Conservation (phyloP, 2,797 vertebrate genomes). For the Pseudotriccus pelzelni region DNA sequence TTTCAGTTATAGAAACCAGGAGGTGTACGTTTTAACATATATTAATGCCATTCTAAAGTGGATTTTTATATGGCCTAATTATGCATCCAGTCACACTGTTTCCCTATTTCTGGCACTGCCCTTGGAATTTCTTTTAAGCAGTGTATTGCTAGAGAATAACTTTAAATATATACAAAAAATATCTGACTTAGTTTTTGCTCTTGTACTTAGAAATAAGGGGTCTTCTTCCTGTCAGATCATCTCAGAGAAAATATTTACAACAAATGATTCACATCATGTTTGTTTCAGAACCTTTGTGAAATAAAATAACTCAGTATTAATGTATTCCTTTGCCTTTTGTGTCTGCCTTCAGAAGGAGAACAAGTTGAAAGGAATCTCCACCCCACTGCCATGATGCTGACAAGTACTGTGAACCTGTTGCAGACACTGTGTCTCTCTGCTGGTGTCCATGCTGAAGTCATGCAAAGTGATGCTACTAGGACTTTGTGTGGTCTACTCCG, state of each 20-base stretch:
- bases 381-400: constrained; percentile 94
- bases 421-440: constrained; percentile 92
- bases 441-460: constrained; percentile 91
- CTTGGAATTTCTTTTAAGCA: not conserved
- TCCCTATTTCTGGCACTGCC: not conserved
- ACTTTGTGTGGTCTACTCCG: constrained; percentile 93
- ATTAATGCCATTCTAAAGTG: not conserved
- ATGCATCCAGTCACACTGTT: not conserved
- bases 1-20: not conserved
- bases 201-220: not conserved
- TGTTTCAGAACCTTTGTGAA: not conserved
- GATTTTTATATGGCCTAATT: not conserved
- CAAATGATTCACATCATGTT: not conserved
- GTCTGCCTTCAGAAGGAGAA: constrained; percentile 83
- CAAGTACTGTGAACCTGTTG: constrained; percentile 92
- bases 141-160: not conserved
- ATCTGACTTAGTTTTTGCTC: not conserved
- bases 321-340: not conserved
- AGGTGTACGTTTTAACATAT: not conserved
- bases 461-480: constrained; percentile 90
- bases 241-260: not conserved
- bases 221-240: not conserved
- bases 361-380: constrained; percentile 88
- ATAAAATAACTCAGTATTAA: not conserved
- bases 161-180: not conserved